A percentile compares a stretch with the other conserved stretches of the same genome.
These are phyloP conservation scores for Clepsis dumicolana DNA, from an alignment of 2,888 invertebrate genomes.

Conservation along the genomic window DNA sequence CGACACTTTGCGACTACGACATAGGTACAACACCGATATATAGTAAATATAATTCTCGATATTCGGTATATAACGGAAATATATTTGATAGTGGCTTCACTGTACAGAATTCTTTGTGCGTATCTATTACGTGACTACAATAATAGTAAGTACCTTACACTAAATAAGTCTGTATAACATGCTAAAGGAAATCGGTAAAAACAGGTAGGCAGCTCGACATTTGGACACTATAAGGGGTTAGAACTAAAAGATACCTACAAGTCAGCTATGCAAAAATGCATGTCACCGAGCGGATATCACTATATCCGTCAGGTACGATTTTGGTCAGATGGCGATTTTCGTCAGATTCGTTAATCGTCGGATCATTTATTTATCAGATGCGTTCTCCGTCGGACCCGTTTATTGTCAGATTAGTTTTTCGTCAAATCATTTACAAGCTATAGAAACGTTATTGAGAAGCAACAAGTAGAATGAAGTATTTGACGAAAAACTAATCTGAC, in stretches of 20 bases:
- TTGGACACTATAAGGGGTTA: background rate
- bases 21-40: slow-evolving; percentile 41
- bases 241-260: background rate
- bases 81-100: slow-evolving; percentile 56
- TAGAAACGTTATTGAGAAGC: too few species aligned
- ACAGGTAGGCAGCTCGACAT: background rate
- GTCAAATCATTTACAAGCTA: too few species aligned
- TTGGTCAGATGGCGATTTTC: too few species aligned
- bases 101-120: slow-evolving; percentile 73
- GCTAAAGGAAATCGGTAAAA: slow-evolving; percentile 17
- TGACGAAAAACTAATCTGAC: too few species aligned
- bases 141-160: slow-evolving; percentile 46
- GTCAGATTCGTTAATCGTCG: too few species aligned
- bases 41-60: slow-evolving; percentile 40
- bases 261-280: too few species aligned
- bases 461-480: too few species aligned
- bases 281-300: too few species aligned
- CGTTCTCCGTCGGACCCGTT: too few species aligned
- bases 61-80: slow-evolving; percentile 50
- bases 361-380: too few species aligned
- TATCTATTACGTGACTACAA: slow-evolving; percentile 74
- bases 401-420: too few species aligned
- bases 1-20: slow-evolving; percentile 38
- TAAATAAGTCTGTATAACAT: slow-evolving; percentile 32
- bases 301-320: too few species aligned